Evolutionary conservation across 2,113 vertebrate species (phyloP).

Genomic region (Noctilio leporinus): DNA sequence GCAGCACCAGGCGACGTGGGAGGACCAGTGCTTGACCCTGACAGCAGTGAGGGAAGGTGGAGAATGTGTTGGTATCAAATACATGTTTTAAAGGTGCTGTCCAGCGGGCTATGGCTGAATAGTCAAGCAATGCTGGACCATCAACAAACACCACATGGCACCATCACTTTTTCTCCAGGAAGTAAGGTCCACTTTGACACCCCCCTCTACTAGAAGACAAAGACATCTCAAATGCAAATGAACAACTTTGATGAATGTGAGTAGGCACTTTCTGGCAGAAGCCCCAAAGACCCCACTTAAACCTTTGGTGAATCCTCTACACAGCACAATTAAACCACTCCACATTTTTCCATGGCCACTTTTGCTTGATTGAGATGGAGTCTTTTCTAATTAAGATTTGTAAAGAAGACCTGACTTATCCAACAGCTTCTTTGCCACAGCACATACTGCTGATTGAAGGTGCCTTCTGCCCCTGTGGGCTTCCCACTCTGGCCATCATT

Average conservation of each 20-base stretch:
- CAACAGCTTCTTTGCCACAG: background rate
- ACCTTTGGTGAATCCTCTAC: background rate
- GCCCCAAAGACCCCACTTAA: background rate
- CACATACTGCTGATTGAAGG: background rate
- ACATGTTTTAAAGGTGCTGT: background rate
- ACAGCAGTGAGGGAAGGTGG: background rate
- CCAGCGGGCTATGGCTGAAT: accelerated
- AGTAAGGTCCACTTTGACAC: accelerated
- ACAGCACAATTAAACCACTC: background rate
- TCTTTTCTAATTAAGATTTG: slow-evolving; percentile 10
- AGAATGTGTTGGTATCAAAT: background rate
- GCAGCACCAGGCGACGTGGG: accelerated
- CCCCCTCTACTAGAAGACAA: background rate
- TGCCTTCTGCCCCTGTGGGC: background rate
- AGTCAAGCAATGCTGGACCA: background rate
- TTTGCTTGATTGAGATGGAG: background rate
- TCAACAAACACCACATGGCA: accelerated
- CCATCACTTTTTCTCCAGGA: background rate
- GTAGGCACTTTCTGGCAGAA: background rate
- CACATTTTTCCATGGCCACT: background rate
- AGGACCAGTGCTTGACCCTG: background rate
- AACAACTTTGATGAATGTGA: accelerated
- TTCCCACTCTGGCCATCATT: background rate
- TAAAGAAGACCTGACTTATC: background rate
- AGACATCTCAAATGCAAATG: background rate